Percentiles rank a stretch among this genome's conserved stretches.
phyloP scores from a whole-genome alignment of 2,113 vertebrate species.

The Eidolon helvum region DNA sequence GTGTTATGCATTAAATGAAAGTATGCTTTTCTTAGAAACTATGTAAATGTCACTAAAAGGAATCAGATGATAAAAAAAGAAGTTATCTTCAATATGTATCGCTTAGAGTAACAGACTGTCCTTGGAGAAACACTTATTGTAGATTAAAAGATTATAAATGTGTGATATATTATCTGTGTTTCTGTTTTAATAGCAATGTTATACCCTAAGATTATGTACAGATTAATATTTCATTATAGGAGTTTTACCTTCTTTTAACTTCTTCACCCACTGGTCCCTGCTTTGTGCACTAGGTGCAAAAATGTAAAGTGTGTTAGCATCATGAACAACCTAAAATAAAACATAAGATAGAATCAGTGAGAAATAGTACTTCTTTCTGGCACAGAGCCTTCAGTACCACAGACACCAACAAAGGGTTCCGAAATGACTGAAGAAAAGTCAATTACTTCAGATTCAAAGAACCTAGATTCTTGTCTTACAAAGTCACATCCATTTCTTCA shows the following conservation, averaged over 20 bases:
- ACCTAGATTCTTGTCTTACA: background rate
- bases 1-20: background rate
- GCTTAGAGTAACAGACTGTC: background rate
- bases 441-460: background rate
- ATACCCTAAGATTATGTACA: background rate
- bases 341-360: conserved; percentile 20
- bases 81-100: background rate
- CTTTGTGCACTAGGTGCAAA: conserved; percentile 92
- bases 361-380: background rate
- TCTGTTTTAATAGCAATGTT: background rate
- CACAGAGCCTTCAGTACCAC: background rate
- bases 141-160: background rate
- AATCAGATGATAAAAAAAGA: conserved; percentile 30
- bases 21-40: background rate
- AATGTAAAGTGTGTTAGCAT: conserved; percentile 91
- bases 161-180: background rate
- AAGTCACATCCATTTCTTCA: background rate
- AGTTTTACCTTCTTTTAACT: conserved; percentile 91
- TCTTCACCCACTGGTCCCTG: conserved; percentile 91
- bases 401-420: background rate
- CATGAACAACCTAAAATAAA: conserved; percentile 89
- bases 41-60: background rate
- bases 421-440: background rate
- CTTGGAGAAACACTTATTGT: background rate
- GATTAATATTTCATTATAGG: background rate